These are phyloP conservation scores for Cinara cedri DNA, from an alignment of 2,888 invertebrate genomes.

Conservation along the genomic window DNA sequence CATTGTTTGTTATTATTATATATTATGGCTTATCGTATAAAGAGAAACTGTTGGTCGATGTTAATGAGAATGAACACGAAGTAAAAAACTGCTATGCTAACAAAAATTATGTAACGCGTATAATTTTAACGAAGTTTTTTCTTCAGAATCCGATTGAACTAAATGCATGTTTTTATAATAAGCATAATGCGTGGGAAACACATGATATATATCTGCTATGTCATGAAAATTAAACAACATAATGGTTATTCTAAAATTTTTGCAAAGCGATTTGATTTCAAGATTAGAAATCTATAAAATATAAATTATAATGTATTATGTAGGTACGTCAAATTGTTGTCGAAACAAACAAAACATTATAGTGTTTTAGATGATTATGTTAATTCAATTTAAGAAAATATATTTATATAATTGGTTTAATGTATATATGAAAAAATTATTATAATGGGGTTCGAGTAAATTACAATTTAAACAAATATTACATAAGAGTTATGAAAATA, in stretches of 20 bases:
- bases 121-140: not conserved
- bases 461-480: too few species aligned
- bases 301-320: not conserved
- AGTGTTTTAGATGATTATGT: too few species aligned
- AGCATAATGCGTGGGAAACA: not conserved
- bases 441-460: too few species aligned
- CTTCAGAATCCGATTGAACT: not conserved
- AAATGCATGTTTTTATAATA: conserved; percentile 30
- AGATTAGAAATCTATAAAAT: not conserved
- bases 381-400: too few species aligned
- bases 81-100: not conserved
- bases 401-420: too few species aligned
- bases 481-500: too few species aligned
- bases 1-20: conserved; percentile 22
- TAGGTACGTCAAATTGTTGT: not conserved
- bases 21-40: conserved; percentile 20
- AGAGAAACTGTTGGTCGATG: conserved; percentile 8
- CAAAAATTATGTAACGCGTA: conserved; percentile 25
- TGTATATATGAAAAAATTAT: too few species aligned
- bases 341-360: too few species aligned
- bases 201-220: not conserved
- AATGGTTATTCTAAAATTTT: not conserved
- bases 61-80: conserved; percentile 15
- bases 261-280: not conserved
- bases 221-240: conserved; percentile 14